Evolutionary conservation across 2,797 vertebrate species (phyloP).

Genomic region (Liasis olivaceus): DNA sequence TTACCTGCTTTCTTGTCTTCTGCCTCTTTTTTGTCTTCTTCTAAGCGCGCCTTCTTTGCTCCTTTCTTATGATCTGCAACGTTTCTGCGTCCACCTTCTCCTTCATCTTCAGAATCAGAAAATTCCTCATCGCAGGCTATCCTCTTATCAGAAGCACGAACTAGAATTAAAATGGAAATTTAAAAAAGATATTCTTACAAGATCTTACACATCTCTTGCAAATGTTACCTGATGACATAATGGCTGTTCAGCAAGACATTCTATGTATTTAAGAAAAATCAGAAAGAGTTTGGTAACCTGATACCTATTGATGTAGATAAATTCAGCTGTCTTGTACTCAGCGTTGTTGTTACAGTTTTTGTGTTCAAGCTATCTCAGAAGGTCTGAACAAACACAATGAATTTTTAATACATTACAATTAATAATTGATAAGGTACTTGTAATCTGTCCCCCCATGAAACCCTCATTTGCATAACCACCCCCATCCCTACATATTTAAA

Average conservation of each 20-base stretch:
- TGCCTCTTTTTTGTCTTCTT: conserved; percentile 87
- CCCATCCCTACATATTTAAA: neutral
- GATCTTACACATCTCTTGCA: neutral
- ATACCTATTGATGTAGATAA: neutral
- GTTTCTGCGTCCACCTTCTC: conserved; percentile 88
- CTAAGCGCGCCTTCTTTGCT: conserved; percentile 84
- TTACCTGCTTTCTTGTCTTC: conserved; percentile 88
- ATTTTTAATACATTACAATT: neutral
- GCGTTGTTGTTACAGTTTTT: neutral
- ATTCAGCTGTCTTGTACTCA: neutral
- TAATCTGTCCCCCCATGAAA: neutral
- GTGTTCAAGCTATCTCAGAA: neutral
- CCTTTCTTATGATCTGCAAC: conserved; percentile 88
- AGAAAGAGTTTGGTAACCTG: neutral
- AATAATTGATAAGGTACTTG: neutral
- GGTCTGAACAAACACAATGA: neutral
- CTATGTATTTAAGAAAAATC: neutral
- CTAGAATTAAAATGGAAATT: conserved; percentile 64
- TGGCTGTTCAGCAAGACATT: neutral
- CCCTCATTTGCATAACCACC: neutral
- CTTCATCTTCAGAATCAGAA: conserved; percentile 93
- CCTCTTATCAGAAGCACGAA: conserved; percentile 89
- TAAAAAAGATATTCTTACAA: neutral
- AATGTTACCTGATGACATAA: neutral
- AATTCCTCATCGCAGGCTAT: conserved; percentile 94